Evolutionary conservation across 2,797 vertebrate genomes (phyloP).

Genomic region (Sibirionetta formosa): DNA sequence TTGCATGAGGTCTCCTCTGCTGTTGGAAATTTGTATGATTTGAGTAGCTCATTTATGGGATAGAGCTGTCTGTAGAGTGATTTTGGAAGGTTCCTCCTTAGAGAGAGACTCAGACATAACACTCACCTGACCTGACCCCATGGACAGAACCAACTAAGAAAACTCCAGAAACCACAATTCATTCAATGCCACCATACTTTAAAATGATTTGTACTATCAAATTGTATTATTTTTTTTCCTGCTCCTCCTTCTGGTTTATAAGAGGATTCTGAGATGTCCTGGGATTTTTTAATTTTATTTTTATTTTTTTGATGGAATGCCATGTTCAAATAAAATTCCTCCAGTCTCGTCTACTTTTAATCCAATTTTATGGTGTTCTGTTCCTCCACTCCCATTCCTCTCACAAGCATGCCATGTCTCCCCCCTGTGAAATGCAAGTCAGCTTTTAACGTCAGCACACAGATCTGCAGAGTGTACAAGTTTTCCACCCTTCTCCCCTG

Average conservation of each 20-base stretch:
- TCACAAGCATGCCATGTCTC: background rate
- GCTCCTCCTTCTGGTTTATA: background rate
- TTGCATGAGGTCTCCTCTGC: background rate
- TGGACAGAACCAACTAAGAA: background rate
- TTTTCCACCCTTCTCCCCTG: background rate
- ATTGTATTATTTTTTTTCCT: constrained; percentile 8
- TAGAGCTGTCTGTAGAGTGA: background rate
- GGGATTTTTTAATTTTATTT: background rate
- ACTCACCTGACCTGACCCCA: background rate
- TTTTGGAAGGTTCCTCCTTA: background rate
- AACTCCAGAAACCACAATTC: background rate
- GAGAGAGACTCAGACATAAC: background rate
- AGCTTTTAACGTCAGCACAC: constrained; percentile 33
- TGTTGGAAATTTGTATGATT: background rate
- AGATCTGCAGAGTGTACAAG: constrained; percentile 3
- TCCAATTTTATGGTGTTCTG: constrained; percentile 40
- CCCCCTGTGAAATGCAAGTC: constrained; percentile 40
- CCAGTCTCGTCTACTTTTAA: constrained; percentile 40
- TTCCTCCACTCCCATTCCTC: background rate
- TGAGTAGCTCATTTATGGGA: background rate
- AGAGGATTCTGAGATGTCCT: background rate
- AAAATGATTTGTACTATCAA: background rate
- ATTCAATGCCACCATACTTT: background rate
- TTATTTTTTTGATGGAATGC: background rate
- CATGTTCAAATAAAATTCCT: constrained; percentile 30